phyloP scores from a whole-genome alignment of 2,797 vertebrate genomes.

The Lemur catta region DNA sequence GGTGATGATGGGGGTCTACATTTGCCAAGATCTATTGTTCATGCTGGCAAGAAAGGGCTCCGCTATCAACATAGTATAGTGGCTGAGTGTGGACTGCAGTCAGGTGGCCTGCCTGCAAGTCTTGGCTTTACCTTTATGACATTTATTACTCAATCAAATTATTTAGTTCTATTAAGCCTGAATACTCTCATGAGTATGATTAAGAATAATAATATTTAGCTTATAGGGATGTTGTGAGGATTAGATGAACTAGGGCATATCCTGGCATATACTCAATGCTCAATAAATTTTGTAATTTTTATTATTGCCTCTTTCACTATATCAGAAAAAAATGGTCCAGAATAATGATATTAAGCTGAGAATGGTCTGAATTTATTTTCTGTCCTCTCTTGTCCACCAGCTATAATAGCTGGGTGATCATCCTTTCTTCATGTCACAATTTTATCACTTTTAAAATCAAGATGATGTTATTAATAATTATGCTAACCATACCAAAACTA shows the following conservation, averaged over 20 bases:
- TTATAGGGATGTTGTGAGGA: neutral
- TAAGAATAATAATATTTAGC: neutral
- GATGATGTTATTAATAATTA: conserved; percentile 5
- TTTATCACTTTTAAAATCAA: conserved; percentile 53
- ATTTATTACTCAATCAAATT: neutral
- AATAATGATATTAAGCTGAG: neutral
- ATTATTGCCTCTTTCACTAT: neutral
- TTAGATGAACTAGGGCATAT: neutral
- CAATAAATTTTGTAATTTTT: neutral
- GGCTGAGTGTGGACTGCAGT: neutral
- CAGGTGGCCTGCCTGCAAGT: neutral
- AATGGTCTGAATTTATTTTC: conserved; percentile 11
- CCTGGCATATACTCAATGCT: neutral
- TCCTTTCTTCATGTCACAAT: neutral
- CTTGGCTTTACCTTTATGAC: neutral
- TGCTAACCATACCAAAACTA: conserved; percentile 9
- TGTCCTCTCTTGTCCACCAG: neutral
- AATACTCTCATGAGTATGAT: neutral
- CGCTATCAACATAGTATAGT: rapidly evolving
- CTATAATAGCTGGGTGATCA: neutral
- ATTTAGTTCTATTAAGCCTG: neutral
- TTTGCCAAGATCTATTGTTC: neutral
- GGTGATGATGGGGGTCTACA: neutral
- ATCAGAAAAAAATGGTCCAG: neutral
- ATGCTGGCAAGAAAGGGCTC: neutral